Evolutionary conservation across 2,888 invertebrate genomes (phyloP).

Genomic region (Lepidochrysops patricia): DNA sequence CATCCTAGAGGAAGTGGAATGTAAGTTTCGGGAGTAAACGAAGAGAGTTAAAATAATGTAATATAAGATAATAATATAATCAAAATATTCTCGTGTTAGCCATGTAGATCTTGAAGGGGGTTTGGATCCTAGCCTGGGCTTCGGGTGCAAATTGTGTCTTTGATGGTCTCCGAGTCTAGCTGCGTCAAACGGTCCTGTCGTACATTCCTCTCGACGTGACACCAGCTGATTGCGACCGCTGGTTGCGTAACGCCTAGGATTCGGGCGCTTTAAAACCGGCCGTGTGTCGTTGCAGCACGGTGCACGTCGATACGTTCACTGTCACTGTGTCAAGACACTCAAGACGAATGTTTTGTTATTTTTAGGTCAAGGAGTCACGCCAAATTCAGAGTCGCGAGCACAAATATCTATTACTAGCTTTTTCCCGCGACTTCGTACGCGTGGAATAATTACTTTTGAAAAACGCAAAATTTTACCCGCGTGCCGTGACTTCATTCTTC

Average conservation of each 20-base stretch:
- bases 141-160: too few species aligned
- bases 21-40: background rate
- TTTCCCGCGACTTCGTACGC: too few species aligned
- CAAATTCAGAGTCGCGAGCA: conserved; percentile 29
- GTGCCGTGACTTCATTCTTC: too few species aligned
- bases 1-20: background rate
- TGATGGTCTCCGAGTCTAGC: background rate
- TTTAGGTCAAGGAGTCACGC: conserved; percentile 59
- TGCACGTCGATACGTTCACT: conserved; percentile 12
- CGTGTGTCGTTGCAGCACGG: conserved; percentile 21
- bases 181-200: background rate
- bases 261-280: conserved; percentile 20
- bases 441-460: too few species aligned
- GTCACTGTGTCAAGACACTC: conserved; percentile 45
- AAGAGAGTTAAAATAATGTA: background rate
- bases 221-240: conserved; percentile 10
- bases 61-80: too few species aligned
- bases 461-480: too few species aligned
- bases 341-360: conserved; percentile 55
- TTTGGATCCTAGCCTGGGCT: too few species aligned
- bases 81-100: too few species aligned
- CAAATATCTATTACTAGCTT: conserved; percentile 17
- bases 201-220: background rate
- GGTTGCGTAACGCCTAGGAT: conserved; percentile 21
- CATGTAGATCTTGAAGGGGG: too few species aligned